phyloP scores from a whole-genome alignment of 2,888 invertebrate genomes.

The Iselma pallidipennis region DNA sequence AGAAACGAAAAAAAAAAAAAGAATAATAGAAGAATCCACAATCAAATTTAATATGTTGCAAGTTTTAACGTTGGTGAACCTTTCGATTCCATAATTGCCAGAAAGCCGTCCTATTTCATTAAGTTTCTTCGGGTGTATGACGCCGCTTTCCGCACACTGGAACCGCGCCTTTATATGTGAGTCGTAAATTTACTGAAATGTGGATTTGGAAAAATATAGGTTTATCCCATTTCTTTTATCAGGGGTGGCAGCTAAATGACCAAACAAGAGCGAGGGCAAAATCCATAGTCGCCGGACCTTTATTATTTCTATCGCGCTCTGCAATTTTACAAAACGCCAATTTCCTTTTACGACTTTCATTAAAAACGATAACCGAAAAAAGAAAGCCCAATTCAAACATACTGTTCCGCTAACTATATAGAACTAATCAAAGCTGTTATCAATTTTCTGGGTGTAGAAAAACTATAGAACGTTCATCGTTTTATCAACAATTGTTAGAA shows the following conservation, averaged over 20 bases:
- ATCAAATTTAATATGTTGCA: slow-evolving; percentile 1
- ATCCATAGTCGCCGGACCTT: slow-evolving; percentile 33
- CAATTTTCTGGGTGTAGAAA: too few relatives aligned
- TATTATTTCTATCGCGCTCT: slow-evolving; percentile 28
- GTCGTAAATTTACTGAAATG: slow-evolving; percentile 50
- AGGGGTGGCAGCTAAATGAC: slow-evolving; percentile 45
- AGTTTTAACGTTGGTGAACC: slow-evolving; percentile 19
- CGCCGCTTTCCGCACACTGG: slow-evolving; percentile 36
- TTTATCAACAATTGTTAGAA: not conserved
- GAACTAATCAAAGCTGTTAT: too few relatives aligned
- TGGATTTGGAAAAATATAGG: slow-evolving; percentile 51
- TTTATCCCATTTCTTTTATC: slow-evolving; percentile 49
- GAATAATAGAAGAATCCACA: not conserved
- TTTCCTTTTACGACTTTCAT: slow-evolving; percentile 27
- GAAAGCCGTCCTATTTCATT: slow-evolving; percentile 48
- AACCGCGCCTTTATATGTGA: slow-evolving; percentile 45
- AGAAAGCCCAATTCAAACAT: not conserved
- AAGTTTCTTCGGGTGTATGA: slow-evolving; percentile 44
- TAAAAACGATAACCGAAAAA: slow-evolving; percentile 12
- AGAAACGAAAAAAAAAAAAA: not conserved
- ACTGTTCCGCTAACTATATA: too few relatives aligned
- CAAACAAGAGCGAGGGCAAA: slow-evolving; percentile 36
- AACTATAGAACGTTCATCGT: not conserved
- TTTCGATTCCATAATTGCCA: slow-evolving; percentile 47
- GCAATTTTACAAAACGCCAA: slow-evolving; percentile 27